These are phyloP conservation scores for Gymnogyps californianus DNA, from an alignment of 2,113 vertebrate genomes.

Conservation along the genomic window DNA sequence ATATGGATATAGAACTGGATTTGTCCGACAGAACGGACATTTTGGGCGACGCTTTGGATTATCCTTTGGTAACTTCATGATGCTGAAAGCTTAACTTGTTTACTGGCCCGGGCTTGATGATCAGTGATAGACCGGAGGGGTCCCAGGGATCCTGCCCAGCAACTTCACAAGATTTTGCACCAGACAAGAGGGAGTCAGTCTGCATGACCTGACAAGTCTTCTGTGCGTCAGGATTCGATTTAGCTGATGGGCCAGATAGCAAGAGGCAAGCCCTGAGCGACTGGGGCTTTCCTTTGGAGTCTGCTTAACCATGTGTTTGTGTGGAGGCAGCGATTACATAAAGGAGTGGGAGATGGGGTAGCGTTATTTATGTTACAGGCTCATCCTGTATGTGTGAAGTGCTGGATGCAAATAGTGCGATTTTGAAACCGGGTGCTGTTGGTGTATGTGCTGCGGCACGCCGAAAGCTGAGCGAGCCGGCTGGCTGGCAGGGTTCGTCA, in stretches of 20 bases:
- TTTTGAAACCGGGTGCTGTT: neutral
- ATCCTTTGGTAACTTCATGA: neutral
- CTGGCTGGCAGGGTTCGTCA: neutral
- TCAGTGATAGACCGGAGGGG: accelerated
- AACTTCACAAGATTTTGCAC: neutral
- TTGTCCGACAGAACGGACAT: neutral
- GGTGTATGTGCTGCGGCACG: accelerated
- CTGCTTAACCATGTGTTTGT: neutral
- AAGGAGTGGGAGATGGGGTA: neutral
- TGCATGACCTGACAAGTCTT: accelerated
- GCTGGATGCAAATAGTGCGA: neutral
- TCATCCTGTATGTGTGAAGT: neutral
- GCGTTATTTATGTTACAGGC: neutral
- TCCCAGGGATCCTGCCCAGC: neutral
- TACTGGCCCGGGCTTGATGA: neutral
- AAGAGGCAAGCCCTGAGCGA: neutral
- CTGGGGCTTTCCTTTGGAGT: neutral
- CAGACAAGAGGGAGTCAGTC: neutral
- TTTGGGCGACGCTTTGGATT: neutral
- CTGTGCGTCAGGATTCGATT: neutral
- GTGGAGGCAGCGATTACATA: neutral
- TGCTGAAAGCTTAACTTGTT: neutral
- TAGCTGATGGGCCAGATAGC: neutral
- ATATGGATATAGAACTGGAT: neutral
- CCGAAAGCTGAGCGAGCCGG: neutral